phyloP scores from a whole-genome alignment of 2,113 vertebrate genomes.

The Dicrurus megarhynchus region DNA sequence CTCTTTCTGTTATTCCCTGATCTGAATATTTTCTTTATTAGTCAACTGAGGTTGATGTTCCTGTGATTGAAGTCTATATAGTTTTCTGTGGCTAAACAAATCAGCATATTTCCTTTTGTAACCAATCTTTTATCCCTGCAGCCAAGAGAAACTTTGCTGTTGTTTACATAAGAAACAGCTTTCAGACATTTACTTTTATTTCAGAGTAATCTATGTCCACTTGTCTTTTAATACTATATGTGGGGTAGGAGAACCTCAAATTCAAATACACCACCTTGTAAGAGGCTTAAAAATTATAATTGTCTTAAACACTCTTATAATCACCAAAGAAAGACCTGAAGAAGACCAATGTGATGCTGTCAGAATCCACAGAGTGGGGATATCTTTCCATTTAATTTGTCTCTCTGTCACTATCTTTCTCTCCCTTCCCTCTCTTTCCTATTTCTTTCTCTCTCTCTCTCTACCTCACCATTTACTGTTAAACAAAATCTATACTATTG shows the following conservation, averaged over 20 bases:
- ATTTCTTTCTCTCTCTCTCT: background rate
- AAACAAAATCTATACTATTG: background rate
- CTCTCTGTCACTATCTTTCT: background rate
- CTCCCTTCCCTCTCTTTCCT: background rate
- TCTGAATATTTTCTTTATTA: background rate
- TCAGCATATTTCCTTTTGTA: background rate
- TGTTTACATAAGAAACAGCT: background rate
- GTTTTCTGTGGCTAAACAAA: background rate
- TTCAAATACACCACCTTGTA: background rate
- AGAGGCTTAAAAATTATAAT: background rate
- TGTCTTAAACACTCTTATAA: background rate
- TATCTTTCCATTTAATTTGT: background rate
- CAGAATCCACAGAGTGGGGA: background rate
- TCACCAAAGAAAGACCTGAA: too few relatives aligned
- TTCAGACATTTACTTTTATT: background rate
- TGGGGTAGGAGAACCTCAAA: background rate
- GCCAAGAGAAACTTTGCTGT: background rate
- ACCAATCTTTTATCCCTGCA: background rate
- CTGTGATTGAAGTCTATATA: background rate
- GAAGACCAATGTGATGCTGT: background rate
- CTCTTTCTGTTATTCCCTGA: background rate
- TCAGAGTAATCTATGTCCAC: background rate
- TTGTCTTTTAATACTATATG: background rate
- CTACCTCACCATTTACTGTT: background rate
- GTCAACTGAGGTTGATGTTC: background rate